Conservation (phyloP, 92 coral and sea anemone genomes). For the Epizoanthus scotinus region DNA sequence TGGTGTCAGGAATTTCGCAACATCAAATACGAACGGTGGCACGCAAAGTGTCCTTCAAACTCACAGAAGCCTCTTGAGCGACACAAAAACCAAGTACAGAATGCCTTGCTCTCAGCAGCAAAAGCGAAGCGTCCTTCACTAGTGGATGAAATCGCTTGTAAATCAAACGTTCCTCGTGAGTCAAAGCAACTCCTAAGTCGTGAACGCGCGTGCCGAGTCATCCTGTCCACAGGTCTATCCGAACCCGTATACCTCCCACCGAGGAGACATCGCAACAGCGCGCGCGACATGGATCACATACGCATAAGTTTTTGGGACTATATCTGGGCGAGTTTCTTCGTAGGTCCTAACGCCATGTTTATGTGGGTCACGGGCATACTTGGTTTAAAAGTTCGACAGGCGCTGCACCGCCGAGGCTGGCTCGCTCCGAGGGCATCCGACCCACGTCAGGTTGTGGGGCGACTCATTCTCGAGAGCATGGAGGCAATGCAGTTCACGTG, state of each 20-base stretch:
- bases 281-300: constrained; percentile 2
- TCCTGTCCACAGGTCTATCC: background rate
- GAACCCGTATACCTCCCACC: background rate
- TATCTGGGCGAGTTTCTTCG: constrained; percentile 11
- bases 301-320: background rate
- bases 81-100: background rate
- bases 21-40: constrained; percentile 4
- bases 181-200: background rate
- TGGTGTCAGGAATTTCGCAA: constrained; percentile 3
- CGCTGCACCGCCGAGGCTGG: constrained; percentile 7
- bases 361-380: constrained; percentile 10
- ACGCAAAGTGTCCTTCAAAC: constrained; percentile 15
- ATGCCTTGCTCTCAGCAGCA: background rate
- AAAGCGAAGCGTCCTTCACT: background rate
- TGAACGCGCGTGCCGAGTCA: background rate
- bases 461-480: constrained; percentile 17
- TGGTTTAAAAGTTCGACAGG: background rate
- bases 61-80: constrained; percentile 7
- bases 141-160: background rate
- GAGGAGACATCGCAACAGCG: background rate
- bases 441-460: constrained; percentile 13
- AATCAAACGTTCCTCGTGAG: background rate
- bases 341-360: background rate
- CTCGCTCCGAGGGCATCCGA: constrained; percentile 10
- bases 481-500: background rate